Conservation (phyloP, 2,113 vertebrate species). For the Chitala chitala region DNA sequence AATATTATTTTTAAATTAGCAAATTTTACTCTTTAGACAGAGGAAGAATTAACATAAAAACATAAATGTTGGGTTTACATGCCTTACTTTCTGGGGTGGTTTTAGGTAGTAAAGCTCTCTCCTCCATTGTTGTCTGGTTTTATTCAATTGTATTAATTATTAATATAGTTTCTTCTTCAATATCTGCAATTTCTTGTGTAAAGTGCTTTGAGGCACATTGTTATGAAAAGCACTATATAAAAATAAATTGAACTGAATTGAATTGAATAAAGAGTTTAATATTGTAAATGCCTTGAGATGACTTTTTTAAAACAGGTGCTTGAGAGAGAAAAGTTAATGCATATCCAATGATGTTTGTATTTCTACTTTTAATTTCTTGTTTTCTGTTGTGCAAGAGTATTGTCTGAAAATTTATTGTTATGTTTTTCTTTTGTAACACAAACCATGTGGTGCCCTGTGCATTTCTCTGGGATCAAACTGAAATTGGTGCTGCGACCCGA, state of each 20-base stretch:
- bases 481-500: constrained; percentile 96
- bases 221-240: no score
- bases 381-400: constrained; percentile 76
- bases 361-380: constrained; percentile 59
- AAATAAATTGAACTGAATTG: neutral
- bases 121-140: no score
- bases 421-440: constrained; percentile 99
- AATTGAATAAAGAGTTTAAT: neutral
- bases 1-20: neutral
- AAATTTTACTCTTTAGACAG: neutral
- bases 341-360: constrained; percentile 62
- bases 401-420: constrained; percentile 99
- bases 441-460: constrained; percentile 97
- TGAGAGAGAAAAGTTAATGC: constrained; percentile 26
- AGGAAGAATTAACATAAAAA: no score
- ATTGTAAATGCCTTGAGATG: neutral
- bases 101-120: no score
- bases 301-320: neutral
- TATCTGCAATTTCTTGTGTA: no score
- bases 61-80: no score
- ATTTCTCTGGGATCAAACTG: constrained; percentile 98
- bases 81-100: no score
- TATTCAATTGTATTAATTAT: no score
- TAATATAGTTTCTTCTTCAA: no score
- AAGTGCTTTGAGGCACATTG: no score